These are phyloP conservation scores for Helogale parvula DNA, from an alignment of 2,113 vertebrate species.

Conservation along the genomic window DNA sequence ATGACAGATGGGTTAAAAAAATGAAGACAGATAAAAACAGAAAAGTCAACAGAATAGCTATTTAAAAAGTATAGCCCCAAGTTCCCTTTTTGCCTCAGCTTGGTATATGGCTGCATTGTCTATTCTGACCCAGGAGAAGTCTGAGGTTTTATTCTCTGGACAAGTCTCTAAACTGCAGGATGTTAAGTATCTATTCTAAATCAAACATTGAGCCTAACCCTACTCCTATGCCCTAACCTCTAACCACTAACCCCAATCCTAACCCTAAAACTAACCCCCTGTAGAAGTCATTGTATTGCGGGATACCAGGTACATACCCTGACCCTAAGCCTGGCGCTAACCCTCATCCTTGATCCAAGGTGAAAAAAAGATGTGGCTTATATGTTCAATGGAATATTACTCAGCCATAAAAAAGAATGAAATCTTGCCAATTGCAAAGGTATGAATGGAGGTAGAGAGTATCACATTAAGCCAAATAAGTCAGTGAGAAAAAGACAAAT, in stretches of 20 bases:
- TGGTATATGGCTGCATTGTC: not conserved
- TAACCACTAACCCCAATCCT: not conserved
- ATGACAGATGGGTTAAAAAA: not conserved
- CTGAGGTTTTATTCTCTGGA: not conserved
- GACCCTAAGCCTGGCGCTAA: not conserved
- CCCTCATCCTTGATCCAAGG: not conserved
- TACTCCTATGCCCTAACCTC: not conserved
- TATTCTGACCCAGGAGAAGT: not conserved
- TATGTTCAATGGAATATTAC: not conserved
- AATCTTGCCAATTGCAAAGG: not conserved
- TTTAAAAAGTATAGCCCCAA: not conserved
- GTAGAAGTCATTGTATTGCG: not conserved
- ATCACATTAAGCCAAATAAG: not conserved
- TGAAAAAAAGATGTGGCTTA: not conserved
- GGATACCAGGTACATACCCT: not conserved
- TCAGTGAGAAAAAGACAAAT: not conserved
- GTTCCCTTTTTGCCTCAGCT: not conserved
- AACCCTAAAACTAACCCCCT: not conserved
- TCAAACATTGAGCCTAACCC: not conserved
- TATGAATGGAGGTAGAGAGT: not conserved
- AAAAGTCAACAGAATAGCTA: not conserved
- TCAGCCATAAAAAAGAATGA: not conserved
- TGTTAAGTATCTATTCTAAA: not conserved
- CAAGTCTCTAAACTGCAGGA: not conserved
- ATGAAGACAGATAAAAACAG: not conserved